A percentile compares a stretch with the other conserved stretches of the same genome.
These are phyloP conservation scores for Argyra leucocephala DNA, from an alignment of 2,888 invertebrate species.

Conservation along the genomic window DNA sequence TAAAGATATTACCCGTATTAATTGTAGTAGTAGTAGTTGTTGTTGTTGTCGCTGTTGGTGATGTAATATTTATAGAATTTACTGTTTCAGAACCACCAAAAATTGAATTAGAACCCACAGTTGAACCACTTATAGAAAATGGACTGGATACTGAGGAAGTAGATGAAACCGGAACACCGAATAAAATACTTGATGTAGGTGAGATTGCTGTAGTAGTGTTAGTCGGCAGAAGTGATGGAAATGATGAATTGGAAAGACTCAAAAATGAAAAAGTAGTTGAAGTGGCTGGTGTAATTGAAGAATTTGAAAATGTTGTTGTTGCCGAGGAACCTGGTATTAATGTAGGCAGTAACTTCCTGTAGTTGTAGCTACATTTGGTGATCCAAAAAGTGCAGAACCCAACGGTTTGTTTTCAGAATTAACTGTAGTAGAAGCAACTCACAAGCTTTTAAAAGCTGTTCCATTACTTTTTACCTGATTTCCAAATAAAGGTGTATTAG, in stretches of 20 bases:
- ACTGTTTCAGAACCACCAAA: constrained; percentile 18
- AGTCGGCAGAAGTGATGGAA: constrained; percentile 10
- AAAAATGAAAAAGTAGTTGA: background rate
- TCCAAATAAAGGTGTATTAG: constrained; percentile 9
- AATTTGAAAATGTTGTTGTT: constrained; percentile 10
- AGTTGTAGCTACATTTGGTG: background rate
- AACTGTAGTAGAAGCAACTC: constrained; percentile 11
- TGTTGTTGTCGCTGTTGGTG: constrained; percentile 6
- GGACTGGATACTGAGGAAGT: constrained; percentile 26
- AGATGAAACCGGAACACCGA: constrained; percentile 21
- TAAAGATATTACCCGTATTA: constrained; percentile 28
- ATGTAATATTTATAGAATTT: no score
- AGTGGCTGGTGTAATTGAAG: constrained; percentile 2
- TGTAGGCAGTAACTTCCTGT: background rate
- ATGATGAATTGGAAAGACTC: background rate
- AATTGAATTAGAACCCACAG: constrained; percentile 6
- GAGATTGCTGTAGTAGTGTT: constrained; percentile 16
- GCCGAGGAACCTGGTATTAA: background rate
- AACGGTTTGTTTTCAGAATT: background rate
- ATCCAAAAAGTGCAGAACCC: background rate
- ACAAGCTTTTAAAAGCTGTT: no score
- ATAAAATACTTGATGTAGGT: constrained; percentile 15
- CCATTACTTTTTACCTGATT: no score
- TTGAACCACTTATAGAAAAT: background rate
- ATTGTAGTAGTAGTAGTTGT: constrained; percentile 11